phyloP scores from a whole-genome alignment of 2,797 vertebrate species.

The Diplodus sargus region DNA sequence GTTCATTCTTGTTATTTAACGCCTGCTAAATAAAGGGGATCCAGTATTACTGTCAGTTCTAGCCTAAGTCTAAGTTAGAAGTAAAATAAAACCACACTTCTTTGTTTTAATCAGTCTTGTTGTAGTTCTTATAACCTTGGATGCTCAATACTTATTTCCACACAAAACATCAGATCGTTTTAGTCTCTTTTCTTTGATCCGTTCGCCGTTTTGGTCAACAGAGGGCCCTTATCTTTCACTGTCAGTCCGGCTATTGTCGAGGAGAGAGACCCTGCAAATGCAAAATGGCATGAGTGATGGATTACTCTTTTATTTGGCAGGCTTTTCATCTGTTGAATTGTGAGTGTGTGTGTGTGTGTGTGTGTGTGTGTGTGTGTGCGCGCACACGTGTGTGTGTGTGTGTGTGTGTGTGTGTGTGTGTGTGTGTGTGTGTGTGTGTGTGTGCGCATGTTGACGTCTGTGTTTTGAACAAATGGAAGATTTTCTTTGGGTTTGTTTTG shows the following conservation, averaged over 20 bases:
- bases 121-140: not conserved
- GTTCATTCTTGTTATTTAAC: not conserved
- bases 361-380: constrained; percentile 19
- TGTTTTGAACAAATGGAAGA: constrained; percentile 31
- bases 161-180: constrained; percentile 16
- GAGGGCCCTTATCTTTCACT: constrained; percentile 79
- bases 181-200: constrained; percentile 47
- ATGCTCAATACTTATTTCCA: constrained; percentile 8
- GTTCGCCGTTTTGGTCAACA: constrained; percentile 76
- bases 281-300: constrained; percentile 84
- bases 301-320: constrained; percentile 84
- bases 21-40: constrained; percentile 3
- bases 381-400: not conserved
- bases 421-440: constrained; percentile 1
- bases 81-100: not conserved
- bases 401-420: not conserved
- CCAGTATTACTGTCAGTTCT: not conserved
- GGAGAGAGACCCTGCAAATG: constrained; percentile 79
- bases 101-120: constrained; percentile 4
- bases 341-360: constrained; percentile 45
- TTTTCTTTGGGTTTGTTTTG: constrained; percentile 25
- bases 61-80: not conserved
- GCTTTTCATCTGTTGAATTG: constrained; percentile 80
- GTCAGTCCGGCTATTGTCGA: constrained; percentile 82
- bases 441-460: constrained; percentile 5